Evolutionary conservation across 1,140 invertebrate genomes (phyloP).

Genomic region (Apis laboriosa): DNA sequence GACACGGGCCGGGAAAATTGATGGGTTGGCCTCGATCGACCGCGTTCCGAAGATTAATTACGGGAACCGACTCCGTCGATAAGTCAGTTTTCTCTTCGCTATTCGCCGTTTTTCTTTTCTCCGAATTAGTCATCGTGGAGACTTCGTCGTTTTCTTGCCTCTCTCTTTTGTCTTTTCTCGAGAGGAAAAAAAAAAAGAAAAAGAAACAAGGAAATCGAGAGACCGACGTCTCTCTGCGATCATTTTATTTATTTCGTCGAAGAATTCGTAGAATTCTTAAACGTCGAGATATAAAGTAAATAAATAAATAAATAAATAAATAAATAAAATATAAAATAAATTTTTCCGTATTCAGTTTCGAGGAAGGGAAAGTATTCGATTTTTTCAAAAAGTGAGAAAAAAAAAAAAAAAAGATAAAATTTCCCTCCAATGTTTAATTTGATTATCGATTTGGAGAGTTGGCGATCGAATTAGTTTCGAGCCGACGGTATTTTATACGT

Average conservation of each 20-base stretch:
- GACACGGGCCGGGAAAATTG: constrained; percentile 20
- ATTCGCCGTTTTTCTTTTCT: constrained; percentile 13
- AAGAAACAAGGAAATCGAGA: background rate
- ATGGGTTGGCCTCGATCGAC: constrained; percentile 11
- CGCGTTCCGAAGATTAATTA: constrained; percentile 41
- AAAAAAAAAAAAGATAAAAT: background rate
- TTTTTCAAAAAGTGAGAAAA: no score
- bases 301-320: no score
- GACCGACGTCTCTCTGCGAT: no score
- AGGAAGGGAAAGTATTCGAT: no score
- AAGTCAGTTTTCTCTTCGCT: constrained; percentile 14
- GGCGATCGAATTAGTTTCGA: background rate
- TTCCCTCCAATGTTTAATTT: background rate
- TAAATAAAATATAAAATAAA: no score
- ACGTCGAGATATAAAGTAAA: no score
- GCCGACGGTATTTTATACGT: background rate
- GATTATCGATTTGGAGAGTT: background rate
- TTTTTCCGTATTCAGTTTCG: no score
- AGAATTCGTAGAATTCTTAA: no score
- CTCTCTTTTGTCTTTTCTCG: background rate
- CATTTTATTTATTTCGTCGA: no score
- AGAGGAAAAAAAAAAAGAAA: background rate
- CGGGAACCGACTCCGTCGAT: constrained; percentile 26
- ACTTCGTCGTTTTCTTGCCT: constrained; percentile 37
- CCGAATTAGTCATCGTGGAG: constrained; percentile 26